Conservation (phyloP, 2,888 invertebrate genomes). For the Spilarctia lutea region DNA sequence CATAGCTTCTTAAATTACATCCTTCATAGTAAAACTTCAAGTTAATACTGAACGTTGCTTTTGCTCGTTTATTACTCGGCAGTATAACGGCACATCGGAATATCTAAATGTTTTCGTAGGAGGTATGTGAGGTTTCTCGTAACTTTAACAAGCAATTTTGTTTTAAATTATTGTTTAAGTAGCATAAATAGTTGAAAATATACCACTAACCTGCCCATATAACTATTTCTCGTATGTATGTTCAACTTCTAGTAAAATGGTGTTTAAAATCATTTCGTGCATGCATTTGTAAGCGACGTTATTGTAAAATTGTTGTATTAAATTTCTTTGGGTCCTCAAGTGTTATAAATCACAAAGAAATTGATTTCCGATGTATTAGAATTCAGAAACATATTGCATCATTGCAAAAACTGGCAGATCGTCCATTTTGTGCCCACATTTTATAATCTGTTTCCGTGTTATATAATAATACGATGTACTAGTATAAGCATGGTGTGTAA, state of each 20-base stretch:
- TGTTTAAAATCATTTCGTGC: background rate
- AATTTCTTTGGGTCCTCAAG: background rate
- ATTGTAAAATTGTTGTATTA: conserved; percentile 23
- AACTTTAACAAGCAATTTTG: conserved; percentile 25
- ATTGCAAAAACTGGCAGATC: conserved; percentile 53
- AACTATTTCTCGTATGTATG: no score
- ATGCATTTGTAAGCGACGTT: background rate
- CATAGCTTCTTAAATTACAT: conserved; percentile 49
- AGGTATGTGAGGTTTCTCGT: conserved; percentile 21
- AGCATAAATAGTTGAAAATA: background rate
- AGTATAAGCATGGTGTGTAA: background rate
- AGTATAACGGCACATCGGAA: conserved; percentile 49
- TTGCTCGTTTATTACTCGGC: conserved; percentile 47
- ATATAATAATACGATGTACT: conserved; percentile 51
- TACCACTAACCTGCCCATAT: background rate
- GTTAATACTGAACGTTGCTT: conserved; percentile 50
- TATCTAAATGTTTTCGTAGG: conserved; percentile 26
- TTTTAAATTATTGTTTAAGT: conserved; percentile 18
- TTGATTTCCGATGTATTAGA: conserved; percentile 40
- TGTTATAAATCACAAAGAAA: conserved; percentile 38
- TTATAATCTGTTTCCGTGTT: conserved; percentile 50
- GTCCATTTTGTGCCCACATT: conserved; percentile 65
- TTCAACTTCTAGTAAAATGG: background rate
- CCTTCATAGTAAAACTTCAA: conserved; percentile 39
- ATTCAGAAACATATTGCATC: conserved; percentile 52